Evolutionary conservation across 2,113 vertebrate species (phyloP).

Genomic region (Rhinopomastus cyanomelas): DNA sequence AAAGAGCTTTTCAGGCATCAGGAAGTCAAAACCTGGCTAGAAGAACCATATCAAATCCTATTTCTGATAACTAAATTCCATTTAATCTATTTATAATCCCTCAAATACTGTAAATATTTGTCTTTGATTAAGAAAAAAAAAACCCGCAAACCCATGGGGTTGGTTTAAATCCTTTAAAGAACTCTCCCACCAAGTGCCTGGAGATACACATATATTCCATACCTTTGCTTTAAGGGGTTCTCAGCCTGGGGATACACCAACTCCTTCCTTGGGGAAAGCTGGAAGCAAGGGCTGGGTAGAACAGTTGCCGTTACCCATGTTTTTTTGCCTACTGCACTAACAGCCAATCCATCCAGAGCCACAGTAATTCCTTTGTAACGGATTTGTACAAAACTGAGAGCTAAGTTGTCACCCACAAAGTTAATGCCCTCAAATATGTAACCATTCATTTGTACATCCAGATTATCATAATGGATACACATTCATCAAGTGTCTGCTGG

Average conservation of each 20-base stretch:
- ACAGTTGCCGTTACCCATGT: no score
- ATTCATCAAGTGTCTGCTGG: no score
- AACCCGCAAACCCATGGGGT: neutral
- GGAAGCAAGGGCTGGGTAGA: neutral
- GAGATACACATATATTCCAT: accelerated
- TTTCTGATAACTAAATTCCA: conserved; percentile 23
- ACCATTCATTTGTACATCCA: no score
- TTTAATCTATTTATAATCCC: conserved; percentile 45
- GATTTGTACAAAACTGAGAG: no score
- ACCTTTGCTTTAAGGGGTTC: no score
- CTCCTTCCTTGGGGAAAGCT: neutral
- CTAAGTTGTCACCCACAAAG: no score
- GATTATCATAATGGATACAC: no score
- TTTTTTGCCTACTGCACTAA: no score
- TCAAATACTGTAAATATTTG: neutral
- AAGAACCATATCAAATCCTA: neutral
- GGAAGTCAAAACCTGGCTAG: neutral
- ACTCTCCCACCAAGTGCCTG: neutral
- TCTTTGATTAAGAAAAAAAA: neutral
- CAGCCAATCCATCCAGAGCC: no score
- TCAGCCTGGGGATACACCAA: accelerated
- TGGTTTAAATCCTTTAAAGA: neutral
- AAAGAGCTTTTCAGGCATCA: conserved; percentile 31
- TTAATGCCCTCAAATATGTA: no score
- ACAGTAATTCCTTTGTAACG: no score